Base-by-base conservation (phyloP, 1,140 invertebrate genomes). In the Calosoma granatense region DNA sequence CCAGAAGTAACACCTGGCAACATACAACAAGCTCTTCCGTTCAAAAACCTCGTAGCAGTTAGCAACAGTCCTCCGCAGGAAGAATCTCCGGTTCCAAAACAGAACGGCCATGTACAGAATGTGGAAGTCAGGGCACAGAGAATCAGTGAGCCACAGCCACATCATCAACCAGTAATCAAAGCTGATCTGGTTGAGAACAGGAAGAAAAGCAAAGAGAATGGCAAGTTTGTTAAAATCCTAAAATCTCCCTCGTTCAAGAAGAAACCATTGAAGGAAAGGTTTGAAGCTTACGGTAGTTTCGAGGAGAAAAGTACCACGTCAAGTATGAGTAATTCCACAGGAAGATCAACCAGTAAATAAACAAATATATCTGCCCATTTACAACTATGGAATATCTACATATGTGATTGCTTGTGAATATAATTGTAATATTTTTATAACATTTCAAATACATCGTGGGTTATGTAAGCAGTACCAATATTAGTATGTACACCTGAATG, bases 21-120 rank as follows among this genome's bases (percentile, higher is more conserved):
- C 22, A 54, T 61, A 39, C 30, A 59, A 19, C 56, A 56, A 11
- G 51, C 61, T 17, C 30, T 65, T 41, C 62, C 64, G 36, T 66
- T 67, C 54, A 61, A 64, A 58, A 64, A 65, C 55, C 56, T 68
- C 55, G 56, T 63, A 43, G 30, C 52, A 41, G 63, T 47, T 3
- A 36, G n/a, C n/a, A 17, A 12, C 17, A 17, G 17, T 12, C 3
- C 17, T 47, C 9, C 9, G 4, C 9, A 47, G 15, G 41, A 47
- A 4, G 6, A 4, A 11, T 47, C 41, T 4, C 41, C 41, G 4
- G n/a, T n/a, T n/a, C 41, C 41, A 11, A 47, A 47, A 47, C 41
- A 47, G 17, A 47, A 47, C 17, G 41, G 41, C 15, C 6, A 47
- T 47, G 9, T 17, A 9, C 17, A 47, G 3, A 17, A 17, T 9